Evolutionary conservation across 2,888 invertebrate genomes (phyloP), one percentile per base, ranked within the genome.

Genomic region (Leucophenga maculata): DNA sequence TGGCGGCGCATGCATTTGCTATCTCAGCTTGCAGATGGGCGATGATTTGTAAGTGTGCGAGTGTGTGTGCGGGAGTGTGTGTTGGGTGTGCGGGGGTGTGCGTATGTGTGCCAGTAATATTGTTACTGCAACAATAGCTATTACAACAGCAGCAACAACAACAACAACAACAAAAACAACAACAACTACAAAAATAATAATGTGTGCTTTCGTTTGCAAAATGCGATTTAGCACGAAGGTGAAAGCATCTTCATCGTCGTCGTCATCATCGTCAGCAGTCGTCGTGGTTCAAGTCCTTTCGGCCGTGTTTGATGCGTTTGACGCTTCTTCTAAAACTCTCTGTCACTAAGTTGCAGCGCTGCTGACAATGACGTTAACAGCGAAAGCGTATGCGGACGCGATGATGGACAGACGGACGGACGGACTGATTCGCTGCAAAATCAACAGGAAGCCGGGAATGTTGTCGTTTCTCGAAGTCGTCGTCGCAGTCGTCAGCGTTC

Each of bases 1-100:
- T 82, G 78, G 82, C 79, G 82, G 80, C 77, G 80, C 82, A 77
- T 82, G 83, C 83, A 80, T 80, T 78, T 75, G 80, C 82, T 77
- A 76, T 82, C 81, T 82, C 81, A 78, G 74, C 74, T 78, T 69
- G 73, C 67, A 9, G 22, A 26, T 57, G 54, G 1, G 54, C 13
- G 54, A 18, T 22, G 52, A 16, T 14, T 52, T 9, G 9, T 20
- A 68, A n/a, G 6, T 50, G n/a, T 13, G 48, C 13, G 11, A 52
- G 70, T 52, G 72, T 70, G 69, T 31, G 54, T 67, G 60, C 20
- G 44, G 64, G n/a, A 48, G 54, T 54, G 55, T 54, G 55, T 44
- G 52, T 67, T 26, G 62, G 20, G 64, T 69, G 71, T 54, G 64
- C 57, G 54, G 46, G 64, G 69, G 69, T 68, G 60, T 68, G 66